These are phyloP conservation scores for Bradypodion ventrale DNA, from an alignment of 2,797 vertebrate species.

Conservation along the genomic window DNA sequence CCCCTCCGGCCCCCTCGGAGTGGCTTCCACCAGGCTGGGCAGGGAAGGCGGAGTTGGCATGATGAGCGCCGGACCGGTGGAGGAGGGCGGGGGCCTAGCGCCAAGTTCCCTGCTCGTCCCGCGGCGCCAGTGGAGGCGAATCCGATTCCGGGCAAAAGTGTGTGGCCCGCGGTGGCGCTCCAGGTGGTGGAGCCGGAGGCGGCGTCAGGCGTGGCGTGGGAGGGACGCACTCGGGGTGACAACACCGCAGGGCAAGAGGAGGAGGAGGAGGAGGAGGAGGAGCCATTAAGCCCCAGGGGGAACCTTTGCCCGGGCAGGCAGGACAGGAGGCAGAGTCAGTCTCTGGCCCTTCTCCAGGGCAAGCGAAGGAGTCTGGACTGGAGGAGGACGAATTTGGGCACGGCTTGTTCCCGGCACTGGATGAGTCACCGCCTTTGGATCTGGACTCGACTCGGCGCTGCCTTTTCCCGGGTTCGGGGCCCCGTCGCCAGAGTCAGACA, in stretches of 20 bases:
- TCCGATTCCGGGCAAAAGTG: not conserved
- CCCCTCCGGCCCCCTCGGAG: not conserved
- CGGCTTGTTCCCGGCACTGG: not conserved
- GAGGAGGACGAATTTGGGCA: not conserved
- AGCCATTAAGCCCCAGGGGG: not conserved
- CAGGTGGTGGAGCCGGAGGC: not conserved
- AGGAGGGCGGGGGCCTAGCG: too few species aligned
- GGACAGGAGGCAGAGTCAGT: not conserved
- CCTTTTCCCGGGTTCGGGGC: not conserved
- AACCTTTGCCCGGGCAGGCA: too few species aligned
- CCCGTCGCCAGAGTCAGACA: too few species aligned
- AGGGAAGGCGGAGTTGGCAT: not conserved
- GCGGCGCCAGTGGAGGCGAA: not conserved
- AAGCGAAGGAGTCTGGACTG: not conserved
- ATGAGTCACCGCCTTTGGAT: not conserved
- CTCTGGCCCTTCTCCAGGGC: not conserved
- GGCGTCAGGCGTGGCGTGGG: not conserved
- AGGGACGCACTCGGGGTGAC: not conserved
- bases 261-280: too few species aligned
- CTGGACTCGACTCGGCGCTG: not conserved
- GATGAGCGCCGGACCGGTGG: accelerated
- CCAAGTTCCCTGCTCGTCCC: too few species aligned
- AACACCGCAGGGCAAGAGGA: not conserved
- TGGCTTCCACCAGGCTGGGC: not conserved
- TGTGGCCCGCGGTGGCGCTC: too few species aligned